A percentile compares a stretch with the other conserved stretches of the same genome.
phyloP scores from a whole-genome alignment of 2,113 vertebrate species.

The Corythaeola cristata region DNA sequence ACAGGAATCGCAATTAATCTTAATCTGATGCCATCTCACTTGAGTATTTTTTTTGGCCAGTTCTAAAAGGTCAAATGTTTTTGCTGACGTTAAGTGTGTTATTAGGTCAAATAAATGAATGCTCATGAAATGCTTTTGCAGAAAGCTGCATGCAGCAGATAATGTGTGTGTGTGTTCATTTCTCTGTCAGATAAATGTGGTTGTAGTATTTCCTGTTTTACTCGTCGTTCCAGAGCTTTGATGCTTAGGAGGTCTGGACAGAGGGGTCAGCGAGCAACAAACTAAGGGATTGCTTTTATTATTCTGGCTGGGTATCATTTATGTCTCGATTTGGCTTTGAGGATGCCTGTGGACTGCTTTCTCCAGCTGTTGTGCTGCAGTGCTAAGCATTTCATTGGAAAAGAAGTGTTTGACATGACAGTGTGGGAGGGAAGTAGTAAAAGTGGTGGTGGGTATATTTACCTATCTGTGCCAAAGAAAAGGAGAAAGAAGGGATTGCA shows the following conservation, averaged over 20 bases:
- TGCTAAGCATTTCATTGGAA: not conserved
- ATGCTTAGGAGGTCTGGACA: not conserved
- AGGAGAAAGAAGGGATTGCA: constrained; percentile 5
- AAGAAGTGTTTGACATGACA: not conserved
- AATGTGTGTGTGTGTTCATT: not conserved
- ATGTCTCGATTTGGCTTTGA: not conserved
- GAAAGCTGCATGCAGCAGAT: not conserved
- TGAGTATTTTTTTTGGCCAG: not conserved
- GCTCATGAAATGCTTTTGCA: not conserved
- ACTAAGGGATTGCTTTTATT: not conserved
- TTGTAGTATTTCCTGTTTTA: not conserved
- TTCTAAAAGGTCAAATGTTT: not conserved
- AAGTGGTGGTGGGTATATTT: not conserved
- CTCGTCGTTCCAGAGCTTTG: not conserved
- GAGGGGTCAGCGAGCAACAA: not conserved
- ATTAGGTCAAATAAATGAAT: not conserved
- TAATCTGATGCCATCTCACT: not conserved
- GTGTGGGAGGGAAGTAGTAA: not conserved
- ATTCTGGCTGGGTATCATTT: not conserved
- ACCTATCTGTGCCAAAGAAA: not conserved
- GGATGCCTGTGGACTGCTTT: not conserved
- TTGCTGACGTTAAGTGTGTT: constrained; percentile 12
- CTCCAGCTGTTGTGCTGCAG: not conserved
- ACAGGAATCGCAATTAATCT: not conserved
- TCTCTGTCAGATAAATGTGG: not conserved